Conservation (phyloP, 1,140 invertebrate species). For the Zaprionus nigranus region DNA sequence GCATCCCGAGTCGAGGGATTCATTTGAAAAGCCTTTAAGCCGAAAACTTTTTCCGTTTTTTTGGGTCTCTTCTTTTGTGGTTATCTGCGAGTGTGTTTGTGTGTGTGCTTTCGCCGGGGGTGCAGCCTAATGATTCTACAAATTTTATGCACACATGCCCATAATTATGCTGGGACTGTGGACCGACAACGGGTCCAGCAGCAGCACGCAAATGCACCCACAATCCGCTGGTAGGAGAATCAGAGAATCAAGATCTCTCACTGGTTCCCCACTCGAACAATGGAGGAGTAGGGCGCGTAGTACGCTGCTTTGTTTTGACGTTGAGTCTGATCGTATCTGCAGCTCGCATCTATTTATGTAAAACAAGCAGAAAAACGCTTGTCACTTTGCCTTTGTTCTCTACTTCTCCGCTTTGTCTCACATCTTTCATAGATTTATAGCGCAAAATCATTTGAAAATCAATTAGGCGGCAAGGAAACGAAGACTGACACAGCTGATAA, state of each 20-base stretch:
- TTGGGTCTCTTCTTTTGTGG: slow-evolving; percentile 38
- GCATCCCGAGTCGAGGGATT: slow-evolving; percentile 58
- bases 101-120: slow-evolving; percentile 64
- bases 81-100: slow-evolving; percentile 8
- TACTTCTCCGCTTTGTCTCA: slow-evolving; percentile 39
- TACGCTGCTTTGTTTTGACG: neutral
- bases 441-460: slow-evolving; percentile 75
- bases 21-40: slow-evolving; percentile 82
- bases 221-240: slow-evolving; percentile 6
- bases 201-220: slow-evolving; percentile 41
- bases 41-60: slow-evolving; percentile 70
- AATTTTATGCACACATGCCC: slow-evolving; percentile 79
- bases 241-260: slow-evolving; percentile 12
- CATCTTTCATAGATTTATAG: slow-evolving; percentile 71
- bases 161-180: slow-evolving; percentile 61
- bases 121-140: slow-evolving; percentile 81
- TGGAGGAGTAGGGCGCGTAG: slow-evolving; percentile 3
- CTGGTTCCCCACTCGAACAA: slow-evolving; percentile 20
- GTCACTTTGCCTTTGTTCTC: slow-evolving; percentile 56
- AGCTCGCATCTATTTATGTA: slow-evolving; percentile 76
- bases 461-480: slow-evolving; percentile 54
- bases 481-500: slow-evolving; percentile 50
- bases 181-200: slow-evolving; percentile 3
- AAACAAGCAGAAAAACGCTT: slow-evolving; percentile 66
- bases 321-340: slow-evolving; percentile 52